Percentiles rank a stretch among this genome's conserved stretches.
phyloP scores from a whole-genome alignment of 2,888 invertebrate genomes.

The Tetragonisca angustula region DNA sequence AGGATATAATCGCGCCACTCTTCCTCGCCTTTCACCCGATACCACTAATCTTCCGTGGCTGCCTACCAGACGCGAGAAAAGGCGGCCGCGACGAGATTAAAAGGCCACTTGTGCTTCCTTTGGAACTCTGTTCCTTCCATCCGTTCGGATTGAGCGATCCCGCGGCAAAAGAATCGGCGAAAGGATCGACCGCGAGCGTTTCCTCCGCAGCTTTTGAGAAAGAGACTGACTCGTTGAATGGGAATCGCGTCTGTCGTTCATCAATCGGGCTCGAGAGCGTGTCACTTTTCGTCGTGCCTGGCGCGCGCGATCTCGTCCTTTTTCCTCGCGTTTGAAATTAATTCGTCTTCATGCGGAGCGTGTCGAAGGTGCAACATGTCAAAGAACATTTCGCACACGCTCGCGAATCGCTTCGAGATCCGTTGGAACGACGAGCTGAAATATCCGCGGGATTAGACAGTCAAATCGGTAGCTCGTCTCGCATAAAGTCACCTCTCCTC shows the following conservation, averaged over 20 bases:
- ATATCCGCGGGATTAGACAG: neutral
- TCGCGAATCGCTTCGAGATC: neutral
- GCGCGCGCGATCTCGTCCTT: no score
- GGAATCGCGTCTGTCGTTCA: no score
- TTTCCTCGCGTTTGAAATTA: no score
- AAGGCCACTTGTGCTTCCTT: slow-evolving; percentile 26
- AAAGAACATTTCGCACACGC: no score
- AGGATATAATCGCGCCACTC: slow-evolving; percentile 79
- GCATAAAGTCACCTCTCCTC: slow-evolving; percentile 1
- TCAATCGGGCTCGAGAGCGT: no score
- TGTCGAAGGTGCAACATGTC: no score
- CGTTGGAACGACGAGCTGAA: neutral
- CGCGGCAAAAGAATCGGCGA: neutral
- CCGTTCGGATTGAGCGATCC: slow-evolving; percentile 49
- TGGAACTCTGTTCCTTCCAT: slow-evolving; percentile 22
- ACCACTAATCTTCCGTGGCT: slow-evolving; percentile 73
- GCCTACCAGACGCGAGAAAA: slow-evolving; percentile 59
- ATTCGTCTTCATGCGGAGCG: no score
- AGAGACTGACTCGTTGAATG: no score
- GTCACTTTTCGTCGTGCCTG: no score
- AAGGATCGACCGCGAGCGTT: neutral
- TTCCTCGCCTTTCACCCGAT: slow-evolving; percentile 72
- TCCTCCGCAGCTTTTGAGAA: neutral
- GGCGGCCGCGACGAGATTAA: slow-evolving; percentile 50
- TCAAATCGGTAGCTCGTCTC: neutral